Evolutionary conservation across 2,888 invertebrate genomes (phyloP).

Genomic region (Tineola bisselliella): DNA sequence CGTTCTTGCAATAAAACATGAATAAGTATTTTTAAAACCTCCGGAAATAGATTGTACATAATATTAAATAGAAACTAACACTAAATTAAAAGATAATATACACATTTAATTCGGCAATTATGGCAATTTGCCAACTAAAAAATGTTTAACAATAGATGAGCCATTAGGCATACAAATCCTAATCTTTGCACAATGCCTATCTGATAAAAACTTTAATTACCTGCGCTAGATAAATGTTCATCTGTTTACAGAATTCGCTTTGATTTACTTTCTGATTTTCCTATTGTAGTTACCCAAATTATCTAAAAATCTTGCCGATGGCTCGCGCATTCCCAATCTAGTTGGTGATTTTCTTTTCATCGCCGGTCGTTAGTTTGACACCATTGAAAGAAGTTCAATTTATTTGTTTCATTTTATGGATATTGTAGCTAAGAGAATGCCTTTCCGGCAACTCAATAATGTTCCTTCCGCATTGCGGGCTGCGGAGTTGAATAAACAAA

Average conservation of each 20-base stretch:
- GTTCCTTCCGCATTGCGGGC: no score
- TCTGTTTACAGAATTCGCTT: neutral
- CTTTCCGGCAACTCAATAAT: no score
- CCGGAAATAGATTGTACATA: neutral
- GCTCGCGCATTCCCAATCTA: no score
- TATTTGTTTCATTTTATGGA: no score
- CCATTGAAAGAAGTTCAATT: no score
- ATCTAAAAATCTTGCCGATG: neutral
- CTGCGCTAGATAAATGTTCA: neutral
- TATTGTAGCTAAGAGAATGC: no score
- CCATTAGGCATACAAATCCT: constrained; percentile 4
- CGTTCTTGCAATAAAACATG: neutral
- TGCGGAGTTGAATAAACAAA: no score
- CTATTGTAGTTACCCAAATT: neutral
- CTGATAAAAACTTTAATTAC: constrained; percentile 11
- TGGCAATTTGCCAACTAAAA: constrained; percentile 3
- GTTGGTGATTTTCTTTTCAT: no score
- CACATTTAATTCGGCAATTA: constrained; percentile 2
- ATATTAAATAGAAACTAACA: constrained; percentile 3
- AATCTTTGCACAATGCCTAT: constrained; percentile 8
- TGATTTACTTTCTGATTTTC: neutral
- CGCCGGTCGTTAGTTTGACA: no score
- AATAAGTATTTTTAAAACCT: neutral
- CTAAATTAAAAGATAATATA: neutral
- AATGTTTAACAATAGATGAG: constrained; percentile 5